Base-by-base conservation (phyloP, 2,888 invertebrate genomes). In the Aromia moschata region DNA sequence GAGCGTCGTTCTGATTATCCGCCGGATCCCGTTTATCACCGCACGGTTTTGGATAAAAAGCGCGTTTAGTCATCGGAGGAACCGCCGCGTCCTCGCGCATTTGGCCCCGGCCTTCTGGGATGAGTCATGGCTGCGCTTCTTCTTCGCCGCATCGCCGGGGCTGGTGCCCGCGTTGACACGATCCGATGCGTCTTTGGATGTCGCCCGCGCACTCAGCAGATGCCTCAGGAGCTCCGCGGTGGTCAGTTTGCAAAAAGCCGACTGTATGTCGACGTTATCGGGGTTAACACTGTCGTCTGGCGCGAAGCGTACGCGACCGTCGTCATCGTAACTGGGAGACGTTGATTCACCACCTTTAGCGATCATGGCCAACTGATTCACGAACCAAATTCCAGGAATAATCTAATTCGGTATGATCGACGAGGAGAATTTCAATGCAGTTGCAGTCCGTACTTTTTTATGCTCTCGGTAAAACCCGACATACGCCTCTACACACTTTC, bases 351-450 rank as follows among this genome's bases (percentile, higher is more conserved):
- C 68, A 67, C 71, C 69, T 69, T 70, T 67, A 58, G 69, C 69
- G 69, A 72, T 71, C 73, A 74, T 72, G 64, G 70, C 71, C 59
- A 59, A 52, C 68, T 72, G 74, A 74, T 73, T 73, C 74, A 69
- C 66, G 62, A 62, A 69, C 67, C 60, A 54, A 66, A 65, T 73
- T 73, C 73, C 57, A 40, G 64, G 73, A 74, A 73, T 63, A 61
- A 63, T 65, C 67, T 68, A 51, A 65, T 63, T 67, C 66, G 54
- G 66, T 60, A 63, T 65, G 67, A 68, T 65, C 67, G 61, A 67
- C 62, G 57, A 46, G 45, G 11, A 53, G 54, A 52, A 54, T 58
- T 56, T 58, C 17, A 46, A 51, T 54, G 54, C 38, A 44, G 54
- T 38, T 53, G 49, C 52, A 52, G 41, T 57, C 49, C 43, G 17